Evolutionary conservation across 1,140 invertebrate genomes (phyloP).

Genomic region (Drosophila arawakana): DNA sequence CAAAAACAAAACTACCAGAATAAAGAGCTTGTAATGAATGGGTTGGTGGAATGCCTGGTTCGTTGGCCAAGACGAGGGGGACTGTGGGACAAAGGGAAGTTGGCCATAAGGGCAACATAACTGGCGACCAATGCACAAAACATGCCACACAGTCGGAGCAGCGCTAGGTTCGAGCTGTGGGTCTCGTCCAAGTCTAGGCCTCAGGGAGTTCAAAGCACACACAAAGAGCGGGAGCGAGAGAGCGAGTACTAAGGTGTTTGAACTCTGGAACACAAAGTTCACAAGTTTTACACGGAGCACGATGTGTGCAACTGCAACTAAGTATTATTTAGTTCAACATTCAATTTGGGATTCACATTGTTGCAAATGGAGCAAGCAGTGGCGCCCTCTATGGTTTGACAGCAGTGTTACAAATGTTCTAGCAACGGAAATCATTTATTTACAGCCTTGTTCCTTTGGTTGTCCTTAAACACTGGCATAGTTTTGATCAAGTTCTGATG

Average conservation of each 20-base stretch:
- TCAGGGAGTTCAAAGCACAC: constrained; percentile 45
- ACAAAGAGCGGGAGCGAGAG: neutral
- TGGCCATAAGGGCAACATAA: constrained; percentile 33
- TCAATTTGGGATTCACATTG: constrained; percentile 33
- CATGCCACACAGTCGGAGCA: constrained; percentile 4
- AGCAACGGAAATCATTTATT: neutral
- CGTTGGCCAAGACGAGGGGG: no score
- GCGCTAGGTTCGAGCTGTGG: constrained; percentile 14
- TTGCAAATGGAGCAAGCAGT: neutral
- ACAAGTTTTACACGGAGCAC: constrained; percentile 47
- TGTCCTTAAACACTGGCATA: neutral
- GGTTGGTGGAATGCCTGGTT: constrained; percentile 31
- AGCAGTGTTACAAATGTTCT: neutral
- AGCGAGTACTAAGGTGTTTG: constrained; percentile 60
- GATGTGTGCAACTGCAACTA: neutral
- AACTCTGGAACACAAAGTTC: constrained; percentile 60
- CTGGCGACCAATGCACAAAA: constrained; percentile 40
- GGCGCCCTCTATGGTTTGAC: constrained; percentile 18
- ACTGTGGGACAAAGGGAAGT: constrained; percentile 28
- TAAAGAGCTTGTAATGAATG: constrained; percentile 66
- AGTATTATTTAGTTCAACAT: constrained; percentile 25
- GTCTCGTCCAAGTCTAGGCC: constrained; percentile 39
- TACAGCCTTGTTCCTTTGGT: neutral
- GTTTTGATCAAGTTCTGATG: no score
- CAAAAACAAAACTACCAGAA: neutral